These are phyloP conservation scores for Pheosia gnoma DNA, from an alignment of 2,888 invertebrate species.

Conservation along the genomic window DNA sequence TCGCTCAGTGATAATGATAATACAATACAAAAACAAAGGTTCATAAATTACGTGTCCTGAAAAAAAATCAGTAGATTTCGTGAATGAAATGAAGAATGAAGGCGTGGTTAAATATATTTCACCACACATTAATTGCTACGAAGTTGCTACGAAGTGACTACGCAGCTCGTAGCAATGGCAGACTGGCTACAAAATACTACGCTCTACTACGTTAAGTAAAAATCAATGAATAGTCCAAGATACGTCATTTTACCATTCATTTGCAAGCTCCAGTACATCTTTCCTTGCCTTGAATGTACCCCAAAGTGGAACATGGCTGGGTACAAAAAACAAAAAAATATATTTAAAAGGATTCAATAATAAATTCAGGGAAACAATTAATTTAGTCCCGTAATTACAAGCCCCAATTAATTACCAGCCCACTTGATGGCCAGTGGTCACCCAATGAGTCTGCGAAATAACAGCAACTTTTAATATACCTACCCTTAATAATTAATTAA, in stretches of 20 bases:
- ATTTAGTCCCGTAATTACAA: constrained; percentile 23
- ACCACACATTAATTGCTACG: not conserved
- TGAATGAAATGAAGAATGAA: too few species aligned
- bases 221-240: too few species aligned
- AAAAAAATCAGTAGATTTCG: too few species aligned
- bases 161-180: constrained; percentile 2
- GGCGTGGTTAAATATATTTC: too few species aligned
- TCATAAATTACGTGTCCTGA: too few species aligned
- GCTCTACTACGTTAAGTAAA: not conserved
- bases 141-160: not conserved
- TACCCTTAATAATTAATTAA: constrained; percentile 41
- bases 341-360: not conserved
- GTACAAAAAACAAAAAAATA: not conserved
- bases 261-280: too few species aligned
- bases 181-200: constrained; percentile 2
- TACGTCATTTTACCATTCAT: too few species aligned
- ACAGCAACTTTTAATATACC: constrained; percentile 35
- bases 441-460: constrained; percentile 34
- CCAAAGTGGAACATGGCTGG: not conserved
- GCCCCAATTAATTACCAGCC: constrained; percentile 10
- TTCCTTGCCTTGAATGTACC: not conserved
- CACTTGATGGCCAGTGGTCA: constrained; percentile 22
- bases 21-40: not conserved
- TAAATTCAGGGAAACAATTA: constrained; percentile 5
- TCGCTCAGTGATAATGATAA: constrained; percentile 10